phyloP scores from a whole-genome alignment of 2,797 vertebrate species.

The Muraenolepis orangiensis region DNA sequence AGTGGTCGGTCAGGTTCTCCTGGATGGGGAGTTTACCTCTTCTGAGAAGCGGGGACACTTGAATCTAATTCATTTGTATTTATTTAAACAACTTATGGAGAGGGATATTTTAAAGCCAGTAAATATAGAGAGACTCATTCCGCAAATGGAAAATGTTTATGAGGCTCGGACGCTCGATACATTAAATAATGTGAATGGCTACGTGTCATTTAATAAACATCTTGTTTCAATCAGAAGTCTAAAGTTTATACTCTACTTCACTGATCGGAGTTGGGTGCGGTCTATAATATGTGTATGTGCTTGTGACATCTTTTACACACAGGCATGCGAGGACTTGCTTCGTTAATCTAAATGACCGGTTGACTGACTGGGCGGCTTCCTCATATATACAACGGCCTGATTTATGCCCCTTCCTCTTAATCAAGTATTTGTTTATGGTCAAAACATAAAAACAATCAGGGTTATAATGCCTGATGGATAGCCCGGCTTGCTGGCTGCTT shows the following conservation, averaged over 20 bases:
- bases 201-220: slow-evolving; percentile 1
- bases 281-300: slow-evolving; percentile 9
- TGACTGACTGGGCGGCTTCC: slow-evolving; percentile 51
- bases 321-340: slow-evolving; percentile 40
- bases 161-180: not conserved
- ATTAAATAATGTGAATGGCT: slow-evolving; percentile 3
- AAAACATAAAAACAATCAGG: slow-evolving; percentile 78
- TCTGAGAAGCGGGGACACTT: slow-evolving; percentile 62
- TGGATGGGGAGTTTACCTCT: slow-evolving; percentile 59
- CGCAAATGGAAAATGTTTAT: not conserved
- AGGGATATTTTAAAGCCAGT: slow-evolving; percentile 30
- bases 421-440: slow-evolving; percentile 80
- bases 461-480: slow-evolving; percentile 76
- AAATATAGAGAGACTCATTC: slow-evolving; percentile 32
- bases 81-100: not conserved
- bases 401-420: slow-evolving; percentile 74
- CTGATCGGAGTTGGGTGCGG: not conserved
- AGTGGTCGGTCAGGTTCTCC: slow-evolving; percentile 67
- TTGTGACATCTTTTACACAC: slow-evolving; percentile 8
- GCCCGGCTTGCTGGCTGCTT: slow-evolving; percentile 69
- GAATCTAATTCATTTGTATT: slow-evolving; percentile 25
- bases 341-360: slow-evolving; percentile 71
- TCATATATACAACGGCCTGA: slow-evolving; percentile 61
- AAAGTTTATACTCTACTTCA: slow-evolving; percentile 12
- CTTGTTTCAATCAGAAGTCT: not conserved